Base-by-base conservation (phyloP, 2,888 invertebrate genomes). In the Drosophila kanekoi region DNA sequence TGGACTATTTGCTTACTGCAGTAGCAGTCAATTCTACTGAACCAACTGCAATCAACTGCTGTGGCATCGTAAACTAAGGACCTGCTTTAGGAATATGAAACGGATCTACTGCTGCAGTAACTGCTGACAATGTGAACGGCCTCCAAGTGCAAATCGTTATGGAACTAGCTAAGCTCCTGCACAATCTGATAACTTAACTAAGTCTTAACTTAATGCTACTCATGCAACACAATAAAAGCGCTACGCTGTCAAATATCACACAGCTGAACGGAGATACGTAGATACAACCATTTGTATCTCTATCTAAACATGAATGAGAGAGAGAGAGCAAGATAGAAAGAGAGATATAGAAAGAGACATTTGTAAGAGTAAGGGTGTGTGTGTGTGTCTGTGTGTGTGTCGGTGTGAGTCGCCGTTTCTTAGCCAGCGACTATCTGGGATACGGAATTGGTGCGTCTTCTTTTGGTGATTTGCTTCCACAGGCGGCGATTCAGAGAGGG, bases 401-500 rank as follows among this genome's bases (percentile, higher is more conserved):
- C 1, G 13, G 43, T 37, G 52, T 11, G 37, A 16, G 37, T n/a
- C 18, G 37, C 23, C 20, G 23, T 37, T 20, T 45, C 23, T 41
- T 91, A 91, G 79, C 91, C 90, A 66, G 92, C 92, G 69, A 90
- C 89, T 66, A 92, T 87, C 75, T 92, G 92, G 66, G 92, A 92
- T 47, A 92, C 91, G 63, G 92, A 92, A 77, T 91, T 91, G 69
- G 95, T 94, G 89, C 95, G 94, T 79, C 95, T 93, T 92, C 96
- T 94, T 93, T 95, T 95, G 81, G 95, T 95, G 86, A 96, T 94
- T 92, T 96, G 96, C 93, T 96, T 96, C 96, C 96, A 96, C 91
- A 96, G 95, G 89, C 96, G 93, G 91, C 95, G 94, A 91, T 96
- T 96, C 91, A 96, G 93, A 90, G 95, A 95, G 90, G 95, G 95